Conservation (phyloP, 2,888 invertebrate genomes). For the Heliconius aoede region DNA sequence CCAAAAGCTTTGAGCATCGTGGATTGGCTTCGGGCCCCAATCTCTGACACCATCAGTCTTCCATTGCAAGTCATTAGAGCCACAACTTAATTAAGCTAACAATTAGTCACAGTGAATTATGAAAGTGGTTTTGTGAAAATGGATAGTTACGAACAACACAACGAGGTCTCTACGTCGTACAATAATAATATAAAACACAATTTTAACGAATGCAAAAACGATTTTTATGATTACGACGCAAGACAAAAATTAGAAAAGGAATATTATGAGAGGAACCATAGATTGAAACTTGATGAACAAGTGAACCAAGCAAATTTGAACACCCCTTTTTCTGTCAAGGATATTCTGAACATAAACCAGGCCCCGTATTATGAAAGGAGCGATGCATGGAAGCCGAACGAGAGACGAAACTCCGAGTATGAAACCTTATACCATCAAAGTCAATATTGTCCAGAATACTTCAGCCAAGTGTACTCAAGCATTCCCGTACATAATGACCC, state of each 20-base stretch:
- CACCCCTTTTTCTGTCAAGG: constrained; percentile 78
- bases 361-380: constrained; percentile 66
- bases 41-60: constrained; percentile 76
- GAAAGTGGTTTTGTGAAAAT: constrained; percentile 58
- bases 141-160: constrained; percentile 73
- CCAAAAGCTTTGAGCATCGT: constrained; percentile 59
- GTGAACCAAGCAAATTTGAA: constrained; percentile 55
- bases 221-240: constrained; percentile 63
- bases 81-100: constrained; percentile 64
- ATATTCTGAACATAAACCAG: constrained; percentile 73
- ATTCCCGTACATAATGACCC: constrained; percentile 68
- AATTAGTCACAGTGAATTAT: constrained; percentile 48
- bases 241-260: constrained; percentile 58
- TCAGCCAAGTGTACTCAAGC: constrained; percentile 65
- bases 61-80: constrained; percentile 68
- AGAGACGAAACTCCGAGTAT: constrained; percentile 63
- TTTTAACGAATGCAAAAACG: constrained; percentile 65
- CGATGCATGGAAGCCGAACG: constrained; percentile 68
- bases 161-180: constrained; percentile 70
- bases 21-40: constrained; percentile 73
- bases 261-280: constrained; percentile 55
- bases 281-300: constrained; percentile 64
- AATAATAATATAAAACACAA: constrained; percentile 68
- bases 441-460: constrained; percentile 70
- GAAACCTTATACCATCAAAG: constrained; percentile 63